These are phyloP conservation scores for silkworm (Bombyx mori) DNA, from an alignment of 1,140 invertebrate species.

Conservation along the genomic window DNA sequence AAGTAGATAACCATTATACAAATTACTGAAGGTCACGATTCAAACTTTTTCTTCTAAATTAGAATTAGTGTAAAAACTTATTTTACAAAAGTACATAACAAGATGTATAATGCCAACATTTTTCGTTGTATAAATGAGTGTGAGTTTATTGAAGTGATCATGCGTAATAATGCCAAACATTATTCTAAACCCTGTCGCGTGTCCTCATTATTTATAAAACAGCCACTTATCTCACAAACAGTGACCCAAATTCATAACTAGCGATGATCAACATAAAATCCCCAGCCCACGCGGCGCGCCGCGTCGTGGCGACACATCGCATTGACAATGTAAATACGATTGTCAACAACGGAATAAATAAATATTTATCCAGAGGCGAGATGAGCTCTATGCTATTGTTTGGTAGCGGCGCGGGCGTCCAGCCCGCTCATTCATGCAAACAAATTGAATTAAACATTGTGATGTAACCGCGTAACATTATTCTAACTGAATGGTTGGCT, in stretches of 20 bases:
- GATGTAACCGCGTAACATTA: constrained; percentile 22
- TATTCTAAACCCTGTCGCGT: constrained; percentile 5
- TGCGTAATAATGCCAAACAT: not conserved
- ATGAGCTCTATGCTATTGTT: constrained; percentile 46
- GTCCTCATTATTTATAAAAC: constrained; percentile 20
- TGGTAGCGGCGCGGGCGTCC: constrained; percentile 25
- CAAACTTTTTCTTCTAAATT: too few relatives aligned
- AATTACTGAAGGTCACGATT: too few relatives aligned
- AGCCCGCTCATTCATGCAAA: constrained; percentile 25
- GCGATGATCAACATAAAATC: constrained; percentile 49
- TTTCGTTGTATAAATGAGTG: not conserved
- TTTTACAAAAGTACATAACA: constrained; percentile 6
- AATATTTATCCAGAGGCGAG: constrained; percentile 61
- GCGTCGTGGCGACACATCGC: constrained; percentile 29
- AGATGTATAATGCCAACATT: not conserved
- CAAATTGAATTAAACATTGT: constrained; percentile 27
- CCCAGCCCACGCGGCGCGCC: constrained; percentile 35
- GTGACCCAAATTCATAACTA: constrained; percentile 51
- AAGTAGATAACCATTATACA: too few relatives aligned
- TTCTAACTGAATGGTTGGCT: constrained; percentile 1
- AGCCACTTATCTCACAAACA: constrained; percentile 29
- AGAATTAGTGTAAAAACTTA: too few relatives aligned
- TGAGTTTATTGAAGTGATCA: not conserved
- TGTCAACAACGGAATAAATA: constrained; percentile 64
- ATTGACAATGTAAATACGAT: constrained; percentile 65